phyloP scores from a whole-genome alignment of 2,113 vertebrate species.

The Cercopithecus mona region DNA sequence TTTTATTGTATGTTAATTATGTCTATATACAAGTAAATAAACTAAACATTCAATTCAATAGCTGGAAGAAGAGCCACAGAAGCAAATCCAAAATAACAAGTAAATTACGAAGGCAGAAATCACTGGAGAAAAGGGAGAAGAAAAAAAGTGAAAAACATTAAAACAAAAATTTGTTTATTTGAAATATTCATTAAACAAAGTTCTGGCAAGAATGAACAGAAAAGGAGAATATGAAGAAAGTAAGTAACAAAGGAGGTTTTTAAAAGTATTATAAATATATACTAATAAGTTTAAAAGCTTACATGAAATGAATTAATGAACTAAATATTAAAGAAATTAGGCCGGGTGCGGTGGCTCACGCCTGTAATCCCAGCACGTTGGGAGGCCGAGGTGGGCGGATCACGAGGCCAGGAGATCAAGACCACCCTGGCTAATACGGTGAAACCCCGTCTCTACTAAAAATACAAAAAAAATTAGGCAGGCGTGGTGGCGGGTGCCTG shows the following conservation, averaged over 20 bases:
- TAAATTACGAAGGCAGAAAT: background rate
- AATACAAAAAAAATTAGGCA: too few relatives aligned
- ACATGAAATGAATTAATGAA: background rate
- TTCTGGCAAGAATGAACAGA: background rate
- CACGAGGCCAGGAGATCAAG: too few relatives aligned
- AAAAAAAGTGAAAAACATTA: background rate
- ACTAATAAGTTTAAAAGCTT: background rate
- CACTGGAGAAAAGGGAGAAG: background rate
- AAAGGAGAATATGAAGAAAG: conserved; percentile 14
- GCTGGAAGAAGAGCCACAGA: background rate
- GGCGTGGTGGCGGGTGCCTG: too few relatives aligned
- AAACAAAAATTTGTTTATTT: background rate
- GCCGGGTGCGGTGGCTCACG: too few relatives aligned
- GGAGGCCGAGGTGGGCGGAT: too few relatives aligned
- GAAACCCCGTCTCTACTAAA: too few relatives aligned
- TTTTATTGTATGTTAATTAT: too few relatives aligned
- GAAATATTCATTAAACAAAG: background rate
- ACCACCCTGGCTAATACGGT: too few relatives aligned
- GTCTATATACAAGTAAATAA: background rate
- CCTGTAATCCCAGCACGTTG: too few relatives aligned
- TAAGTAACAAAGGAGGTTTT: background rate
- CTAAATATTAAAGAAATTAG: background rate
- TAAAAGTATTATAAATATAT: background rate
- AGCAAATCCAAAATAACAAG: background rate
- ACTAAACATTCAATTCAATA: background rate